These are phyloP conservation scores for Agrypnia vestita DNA, from an alignment of 1,140 invertebrate genomes.

Conservation along the genomic window DNA sequence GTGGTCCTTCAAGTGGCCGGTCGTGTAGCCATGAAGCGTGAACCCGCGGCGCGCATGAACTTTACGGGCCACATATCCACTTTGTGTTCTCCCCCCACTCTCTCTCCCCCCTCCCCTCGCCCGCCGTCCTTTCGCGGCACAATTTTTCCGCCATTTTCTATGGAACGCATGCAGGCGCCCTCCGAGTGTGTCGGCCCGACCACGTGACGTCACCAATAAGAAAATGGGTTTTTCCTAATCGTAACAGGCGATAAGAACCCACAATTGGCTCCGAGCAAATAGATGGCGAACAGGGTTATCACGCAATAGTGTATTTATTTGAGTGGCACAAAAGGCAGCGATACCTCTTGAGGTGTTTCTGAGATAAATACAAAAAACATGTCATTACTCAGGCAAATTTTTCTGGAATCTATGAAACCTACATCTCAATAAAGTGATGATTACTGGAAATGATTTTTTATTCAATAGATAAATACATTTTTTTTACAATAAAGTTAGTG, in stretches of 20 bases:
- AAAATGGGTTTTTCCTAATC: background rate
- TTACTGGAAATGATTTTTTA: too few relatives aligned
- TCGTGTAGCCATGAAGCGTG: background rate
- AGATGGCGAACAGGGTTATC: too few relatives aligned
- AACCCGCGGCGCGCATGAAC: constrained; percentile 18
- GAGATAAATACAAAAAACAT: too few relatives aligned
- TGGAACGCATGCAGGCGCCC: background rate
- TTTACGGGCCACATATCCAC: constrained; percentile 24
- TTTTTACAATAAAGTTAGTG: too few relatives aligned
- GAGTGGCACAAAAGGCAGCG: too few relatives aligned
- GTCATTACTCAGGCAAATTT: too few relatives aligned
- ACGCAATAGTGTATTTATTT: too few relatives aligned
- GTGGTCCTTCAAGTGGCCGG: constrained; percentile 3
- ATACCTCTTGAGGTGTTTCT: too few relatives aligned
- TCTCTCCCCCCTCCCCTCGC: background rate
- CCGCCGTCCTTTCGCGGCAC: background rate
- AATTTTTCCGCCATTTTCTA: background rate
- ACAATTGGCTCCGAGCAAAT: too few relatives aligned
- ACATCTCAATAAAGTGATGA: too few relatives aligned
- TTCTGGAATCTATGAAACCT: too few relatives aligned
- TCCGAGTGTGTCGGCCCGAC: background rate
- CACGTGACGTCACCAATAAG: background rate
- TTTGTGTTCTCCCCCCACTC: background rate
- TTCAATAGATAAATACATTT: too few relatives aligned
- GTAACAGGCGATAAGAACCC: background rate